Evolutionary conservation across 2,888 invertebrate genomes (phyloP).

Genomic region (Smittia aterrima): DNA sequence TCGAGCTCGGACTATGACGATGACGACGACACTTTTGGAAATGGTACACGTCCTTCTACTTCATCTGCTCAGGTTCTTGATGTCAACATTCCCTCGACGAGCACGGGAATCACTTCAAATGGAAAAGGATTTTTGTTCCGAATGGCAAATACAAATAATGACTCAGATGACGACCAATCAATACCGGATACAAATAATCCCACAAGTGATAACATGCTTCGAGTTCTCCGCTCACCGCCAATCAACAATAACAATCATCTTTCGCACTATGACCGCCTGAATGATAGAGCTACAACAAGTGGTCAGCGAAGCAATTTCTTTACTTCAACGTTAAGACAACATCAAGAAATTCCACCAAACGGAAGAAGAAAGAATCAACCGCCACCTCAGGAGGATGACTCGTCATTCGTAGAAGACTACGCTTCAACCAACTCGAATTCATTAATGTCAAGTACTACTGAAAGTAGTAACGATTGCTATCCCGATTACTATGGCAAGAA

Average conservation of each 20-base stretch:
- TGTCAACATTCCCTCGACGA: conserved; percentile 62
- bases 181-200: conserved; percentile 42
- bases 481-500: conserved; percentile 20
- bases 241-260: neutral
- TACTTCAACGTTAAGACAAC: neutral
- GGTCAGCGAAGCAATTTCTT: conserved; percentile 1
- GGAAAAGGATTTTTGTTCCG: conserved; percentile 52
- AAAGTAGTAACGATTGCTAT: conserved; percentile 36
- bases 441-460: conserved; percentile 26
- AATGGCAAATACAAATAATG: conserved; percentile 58
- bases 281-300: conserved; percentile 29
- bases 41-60: conserved; percentile 8
- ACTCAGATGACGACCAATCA: conserved; percentile 64
- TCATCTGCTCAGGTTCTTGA: conserved; percentile 49
- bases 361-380: conserved; percentile 8
- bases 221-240: conserved; percentile 19
- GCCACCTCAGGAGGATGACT: neutral
- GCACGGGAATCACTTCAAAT: conserved; percentile 58
- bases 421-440: conserved; percentile 36
- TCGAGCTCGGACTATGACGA: conserved; percentile 42
- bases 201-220: neutral
- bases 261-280: neutral
- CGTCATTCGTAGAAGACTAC: conserved; percentile 35
- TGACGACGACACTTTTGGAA: conserved; percentile 32
- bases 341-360: neutral